Evolutionary conservation across 2,797 vertebrate species (phyloP).

Genomic region (Anniella stebbinsi): DNA sequence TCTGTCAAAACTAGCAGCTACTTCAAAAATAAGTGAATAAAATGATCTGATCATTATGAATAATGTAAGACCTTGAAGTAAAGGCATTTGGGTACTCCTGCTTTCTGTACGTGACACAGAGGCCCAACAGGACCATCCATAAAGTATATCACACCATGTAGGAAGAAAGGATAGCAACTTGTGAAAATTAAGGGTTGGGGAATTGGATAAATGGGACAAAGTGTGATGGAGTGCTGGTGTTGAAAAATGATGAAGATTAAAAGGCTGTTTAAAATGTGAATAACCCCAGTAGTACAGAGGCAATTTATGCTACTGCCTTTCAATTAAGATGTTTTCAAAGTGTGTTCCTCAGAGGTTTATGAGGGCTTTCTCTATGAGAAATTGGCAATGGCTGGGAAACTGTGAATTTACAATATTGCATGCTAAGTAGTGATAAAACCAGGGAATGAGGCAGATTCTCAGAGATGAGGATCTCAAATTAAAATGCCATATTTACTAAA

Average conservation of each 20-base stretch:
- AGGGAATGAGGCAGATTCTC: neutral
- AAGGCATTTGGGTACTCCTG: neutral
- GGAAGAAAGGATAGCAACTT: neutral
- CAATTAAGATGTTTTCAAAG: neutral
- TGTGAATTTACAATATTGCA: neutral
- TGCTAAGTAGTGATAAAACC: too few relatives aligned
- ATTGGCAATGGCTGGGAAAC: neutral
- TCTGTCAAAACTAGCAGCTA: neutral
- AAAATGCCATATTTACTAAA: neutral
- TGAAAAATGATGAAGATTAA: neutral
- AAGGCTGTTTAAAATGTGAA: neutral
- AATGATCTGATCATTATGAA: neutral
- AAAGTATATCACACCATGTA: neutral
- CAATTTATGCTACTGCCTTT: too few relatives aligned
- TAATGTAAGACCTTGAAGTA: neutral
- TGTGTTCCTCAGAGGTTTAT: neutral
- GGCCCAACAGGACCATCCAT: neutral
- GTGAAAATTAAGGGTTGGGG: neutral
- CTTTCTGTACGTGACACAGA: neutral
- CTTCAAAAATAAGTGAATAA: conserved; percentile 1
- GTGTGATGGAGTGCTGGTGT: neutral
- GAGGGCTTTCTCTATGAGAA: neutral
- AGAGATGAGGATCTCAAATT: neutral
- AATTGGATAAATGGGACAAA: neutral
- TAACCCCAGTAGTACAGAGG: too few relatives aligned